A percentile compares a stretch with the other conserved stretches of the same genome.
phyloP scores from a whole-genome alignment of 2,888 invertebrate species.

The Agonopterix alstromeriana region DNA sequence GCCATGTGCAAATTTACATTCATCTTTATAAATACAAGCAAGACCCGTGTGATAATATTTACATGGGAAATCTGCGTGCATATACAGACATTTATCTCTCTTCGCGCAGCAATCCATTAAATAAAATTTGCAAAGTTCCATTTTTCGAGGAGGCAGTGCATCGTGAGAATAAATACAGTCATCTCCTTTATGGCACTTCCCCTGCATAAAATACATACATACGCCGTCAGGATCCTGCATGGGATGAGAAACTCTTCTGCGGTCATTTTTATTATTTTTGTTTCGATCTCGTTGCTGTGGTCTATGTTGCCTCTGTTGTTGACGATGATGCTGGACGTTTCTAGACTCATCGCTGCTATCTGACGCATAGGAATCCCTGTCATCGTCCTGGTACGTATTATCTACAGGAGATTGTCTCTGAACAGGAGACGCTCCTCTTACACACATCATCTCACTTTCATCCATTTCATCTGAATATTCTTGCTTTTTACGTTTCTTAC shows the following conservation, averaged over 20 bases:
- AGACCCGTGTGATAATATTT: constrained; percentile 97
- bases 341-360: constrained; percentile 76
- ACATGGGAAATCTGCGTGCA: constrained; percentile 98
- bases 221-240: constrained; percentile 82
- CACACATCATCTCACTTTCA: constrained; percentile 88
- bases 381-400: constrained; percentile 68
- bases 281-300: constrained; percentile 56
- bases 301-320: constrained; percentile 41
- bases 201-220: constrained; percentile 92
- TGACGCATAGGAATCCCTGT: constrained; percentile 71
- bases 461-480: constrained; percentile 78
- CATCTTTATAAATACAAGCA: constrained; percentile 87
- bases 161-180: constrained; percentile 94
- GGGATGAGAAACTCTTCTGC: constrained; percentile 74
- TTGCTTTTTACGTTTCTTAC: constrained; percentile 76
- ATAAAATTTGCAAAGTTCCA: constrained; percentile 98
- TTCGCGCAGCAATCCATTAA: constrained; percentile 96
- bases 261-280: constrained; percentile 70
- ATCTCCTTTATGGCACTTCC: constrained; percentile 90
- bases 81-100: constrained; percentile 95
- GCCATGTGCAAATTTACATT: constrained; percentile 96
- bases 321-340: constrained; percentile 63
- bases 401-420: constrained; percentile 42
- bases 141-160: constrained; percentile 87
- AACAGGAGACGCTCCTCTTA: constrained; percentile 85